phyloP scores from a whole-genome alignment of 2,888 invertebrate species.

The Diaperis boleti region DNA sequence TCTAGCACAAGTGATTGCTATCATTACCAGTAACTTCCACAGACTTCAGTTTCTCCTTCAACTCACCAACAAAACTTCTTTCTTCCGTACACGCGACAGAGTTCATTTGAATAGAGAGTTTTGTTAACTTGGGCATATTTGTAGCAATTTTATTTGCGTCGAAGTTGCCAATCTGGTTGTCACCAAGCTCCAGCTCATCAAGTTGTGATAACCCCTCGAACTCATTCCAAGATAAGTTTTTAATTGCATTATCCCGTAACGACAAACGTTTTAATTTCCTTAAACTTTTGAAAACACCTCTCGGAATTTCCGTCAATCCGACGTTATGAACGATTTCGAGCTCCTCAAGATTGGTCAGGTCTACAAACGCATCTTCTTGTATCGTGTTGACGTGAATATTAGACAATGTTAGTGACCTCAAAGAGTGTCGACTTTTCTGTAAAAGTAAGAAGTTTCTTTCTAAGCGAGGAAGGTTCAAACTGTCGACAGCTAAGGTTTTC shows the following conservation, averaged over 20 bases:
- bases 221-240: constrained; percentile 18
- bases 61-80: background rate
- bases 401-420: constrained; percentile 1
- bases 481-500: background rate
- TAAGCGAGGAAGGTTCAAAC: background rate
- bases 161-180: constrained; percentile 8
- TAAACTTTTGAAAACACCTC: constrained; percentile 1
- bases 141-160: background rate
- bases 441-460: constrained; percentile 2
- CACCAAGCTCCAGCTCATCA: constrained; percentile 2
- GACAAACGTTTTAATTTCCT: constrained; percentile 1
- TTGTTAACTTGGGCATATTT: constrained; percentile 1
- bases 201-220: constrained; percentile 10
- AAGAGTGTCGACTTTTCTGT: background rate
- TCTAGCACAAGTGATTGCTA: too few species aligned
- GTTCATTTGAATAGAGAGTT: background rate
- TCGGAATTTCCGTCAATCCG: background rate
- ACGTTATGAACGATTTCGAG: constrained; percentile 5
- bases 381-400: background rate
- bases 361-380: constrained; percentile 1
- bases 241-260: constrained; percentile 2
- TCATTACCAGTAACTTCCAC: too few species aligned
- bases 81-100: background rate
- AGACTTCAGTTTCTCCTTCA: too few species aligned
- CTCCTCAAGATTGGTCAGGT: constrained; percentile 7